Conservation (phyloP, 2,797 vertebrate species). For the Pipistrellus nathusii region DNA sequence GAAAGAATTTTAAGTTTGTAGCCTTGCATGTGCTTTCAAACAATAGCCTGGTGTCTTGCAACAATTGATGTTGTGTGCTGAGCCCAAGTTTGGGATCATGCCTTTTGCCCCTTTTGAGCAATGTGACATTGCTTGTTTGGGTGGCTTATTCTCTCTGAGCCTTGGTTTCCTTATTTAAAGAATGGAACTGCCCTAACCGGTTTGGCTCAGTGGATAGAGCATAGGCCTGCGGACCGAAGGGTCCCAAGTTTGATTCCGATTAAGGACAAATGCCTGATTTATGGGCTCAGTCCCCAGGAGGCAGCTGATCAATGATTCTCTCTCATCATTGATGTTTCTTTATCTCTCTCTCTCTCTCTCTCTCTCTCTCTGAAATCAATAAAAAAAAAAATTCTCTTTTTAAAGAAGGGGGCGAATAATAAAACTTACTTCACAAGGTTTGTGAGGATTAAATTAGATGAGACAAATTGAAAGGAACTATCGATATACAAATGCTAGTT, state of each 20-base stretch:
- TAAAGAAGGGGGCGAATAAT: background rate
- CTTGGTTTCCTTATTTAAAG: constrained; percentile 46
- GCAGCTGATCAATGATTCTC: too few species aligned
- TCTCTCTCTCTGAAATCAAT: too few species aligned
- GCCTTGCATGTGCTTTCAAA: constrained; percentile 34
- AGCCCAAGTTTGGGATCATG: constrained; percentile 5
- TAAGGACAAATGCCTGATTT: too few species aligned
- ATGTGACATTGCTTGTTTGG: background rate
- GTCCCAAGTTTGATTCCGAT: too few species aligned
- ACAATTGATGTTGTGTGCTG: background rate
- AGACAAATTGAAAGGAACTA: constrained; percentile 26
- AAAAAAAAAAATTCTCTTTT: too few species aligned
- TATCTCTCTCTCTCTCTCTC: too few species aligned
- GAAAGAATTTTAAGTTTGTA: constrained; percentile 59
- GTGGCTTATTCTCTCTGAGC: constrained; percentile 8
- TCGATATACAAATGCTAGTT: constrained; percentile 15
- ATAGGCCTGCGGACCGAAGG: too few species aligned
- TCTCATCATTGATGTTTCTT: too few species aligned
- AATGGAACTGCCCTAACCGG: background rate
- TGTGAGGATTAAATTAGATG: constrained; percentile 43
- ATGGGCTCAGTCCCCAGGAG: too few species aligned
- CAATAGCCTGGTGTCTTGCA: constrained; percentile 33
- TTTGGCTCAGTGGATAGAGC: too few species aligned
- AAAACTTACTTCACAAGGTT: background rate
- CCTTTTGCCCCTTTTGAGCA: constrained; percentile 31